phyloP scores from a whole-genome alignment of 2,797 vertebrate species.

The Trachops cirrhosus region DNA sequence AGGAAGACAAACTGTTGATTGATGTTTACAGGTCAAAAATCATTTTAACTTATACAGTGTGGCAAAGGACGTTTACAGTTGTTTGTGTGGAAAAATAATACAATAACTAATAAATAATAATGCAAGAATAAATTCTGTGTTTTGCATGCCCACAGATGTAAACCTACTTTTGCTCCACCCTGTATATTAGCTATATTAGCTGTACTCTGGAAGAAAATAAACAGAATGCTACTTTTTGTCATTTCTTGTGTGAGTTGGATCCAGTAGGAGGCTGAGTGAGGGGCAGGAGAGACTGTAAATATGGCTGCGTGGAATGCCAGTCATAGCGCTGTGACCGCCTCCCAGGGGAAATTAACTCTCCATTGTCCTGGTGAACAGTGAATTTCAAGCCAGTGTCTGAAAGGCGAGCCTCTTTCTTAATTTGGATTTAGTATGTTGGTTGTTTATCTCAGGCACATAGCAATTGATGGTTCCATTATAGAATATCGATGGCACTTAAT shows the following conservation, averaged over 20 bases:
- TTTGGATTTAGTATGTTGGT: constrained; percentile 30
- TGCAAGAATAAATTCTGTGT: neutral
- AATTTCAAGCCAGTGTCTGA: constrained; percentile 1
- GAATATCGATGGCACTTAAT: constrained; percentile 63
- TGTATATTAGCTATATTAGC: neutral
- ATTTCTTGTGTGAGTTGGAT: neutral
- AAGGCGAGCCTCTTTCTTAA: constrained; percentile 44
- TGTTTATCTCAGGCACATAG: constrained; percentile 51
- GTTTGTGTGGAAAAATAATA: neutral
- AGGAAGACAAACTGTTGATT: neutral
- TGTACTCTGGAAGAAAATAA: neutral
- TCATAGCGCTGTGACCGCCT: neutral
- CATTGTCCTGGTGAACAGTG: neutral
- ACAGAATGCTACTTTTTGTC: neutral
- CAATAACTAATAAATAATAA: neutral
- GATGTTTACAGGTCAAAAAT: neutral
- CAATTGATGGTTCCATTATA: constrained; percentile 58
- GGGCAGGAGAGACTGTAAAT: neutral
- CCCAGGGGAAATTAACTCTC: constrained; percentile 14
- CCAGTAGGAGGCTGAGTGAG: neutral
- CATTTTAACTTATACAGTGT: neutral
- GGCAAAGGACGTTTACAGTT: neutral
- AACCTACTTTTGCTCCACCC: neutral
- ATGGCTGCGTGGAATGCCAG: neutral
- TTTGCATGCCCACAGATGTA: neutral